Evolutionary conservation across 2,888 invertebrate species (phyloP).

Genomic region (Rhyacophila evoluta): DNA sequence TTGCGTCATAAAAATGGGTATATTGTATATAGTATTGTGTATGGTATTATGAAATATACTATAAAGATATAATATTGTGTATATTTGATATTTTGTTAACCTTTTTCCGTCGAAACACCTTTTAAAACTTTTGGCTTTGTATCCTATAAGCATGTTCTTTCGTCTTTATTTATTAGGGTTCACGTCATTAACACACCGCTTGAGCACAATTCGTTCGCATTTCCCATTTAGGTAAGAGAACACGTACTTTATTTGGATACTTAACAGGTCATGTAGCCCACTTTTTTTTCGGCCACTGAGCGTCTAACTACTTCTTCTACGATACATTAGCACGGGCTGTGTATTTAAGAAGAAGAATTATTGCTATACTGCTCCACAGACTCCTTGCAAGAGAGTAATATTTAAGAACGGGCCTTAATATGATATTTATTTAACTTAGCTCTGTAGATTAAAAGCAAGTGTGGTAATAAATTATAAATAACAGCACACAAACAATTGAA

Average conservation of each 20-base stretch:
- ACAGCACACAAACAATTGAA: no score
- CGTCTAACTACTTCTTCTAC: neutral
- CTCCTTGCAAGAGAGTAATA: neutral
- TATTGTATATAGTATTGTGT: no score
- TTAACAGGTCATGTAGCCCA: neutral
- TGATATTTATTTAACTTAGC: neutral
- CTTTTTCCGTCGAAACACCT: neutral
- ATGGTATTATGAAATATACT: no score
- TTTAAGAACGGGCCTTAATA: no score
- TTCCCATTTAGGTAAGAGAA: constrained; percentile 12
- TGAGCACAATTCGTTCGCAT: constrained; percentile 6
- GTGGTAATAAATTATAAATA: neutral
- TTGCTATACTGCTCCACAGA: neutral
- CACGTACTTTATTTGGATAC: neutral
- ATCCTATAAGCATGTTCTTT: neutral
- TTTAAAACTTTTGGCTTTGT: neutral
- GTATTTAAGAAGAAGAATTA: neutral
- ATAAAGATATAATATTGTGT: no score
- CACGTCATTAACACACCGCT: constrained; percentile 12
- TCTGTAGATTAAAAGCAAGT: no score
- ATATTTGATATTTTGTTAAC: neutral
- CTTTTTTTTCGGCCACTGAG: neutral
- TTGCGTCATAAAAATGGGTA: no score
- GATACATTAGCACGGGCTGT: neutral
- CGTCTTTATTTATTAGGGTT: constrained; percentile 24